Conservation (phyloP, 2,888 invertebrate species). For the Timema podura region DNA sequence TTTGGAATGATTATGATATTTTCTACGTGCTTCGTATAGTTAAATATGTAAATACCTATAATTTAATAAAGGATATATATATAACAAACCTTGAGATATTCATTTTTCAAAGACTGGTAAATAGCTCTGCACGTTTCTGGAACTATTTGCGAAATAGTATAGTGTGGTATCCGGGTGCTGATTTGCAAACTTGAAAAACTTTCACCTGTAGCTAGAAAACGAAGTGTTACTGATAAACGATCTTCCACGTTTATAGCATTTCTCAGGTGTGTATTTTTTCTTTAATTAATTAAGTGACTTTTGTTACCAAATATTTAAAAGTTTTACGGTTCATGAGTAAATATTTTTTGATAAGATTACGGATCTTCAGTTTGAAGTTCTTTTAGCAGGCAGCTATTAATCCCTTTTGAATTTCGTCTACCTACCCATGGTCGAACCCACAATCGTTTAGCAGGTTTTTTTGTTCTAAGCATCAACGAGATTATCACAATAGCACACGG, state of each 20-base stretch:
- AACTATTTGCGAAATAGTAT: conserved; percentile 8
- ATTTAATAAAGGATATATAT: not conserved
- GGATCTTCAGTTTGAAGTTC: not conserved
- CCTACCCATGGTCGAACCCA: not conserved
- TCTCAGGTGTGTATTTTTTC: no score
- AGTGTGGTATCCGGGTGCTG: not conserved
- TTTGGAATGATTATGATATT: no score
- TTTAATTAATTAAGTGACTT: no score
- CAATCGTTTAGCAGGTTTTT: not conserved
- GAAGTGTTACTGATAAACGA: not conserved
- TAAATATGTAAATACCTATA: no score
- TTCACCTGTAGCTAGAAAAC: conserved; percentile 1
- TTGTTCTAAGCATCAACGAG: no score
- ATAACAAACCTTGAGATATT: conserved; percentile 1
- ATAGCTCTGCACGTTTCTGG: conserved; percentile 11
- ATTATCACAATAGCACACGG: not conserved
- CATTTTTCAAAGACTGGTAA: conserved; percentile 5
- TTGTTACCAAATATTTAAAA: no score
- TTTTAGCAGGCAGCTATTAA: no score
- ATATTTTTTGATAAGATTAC: not conserved
- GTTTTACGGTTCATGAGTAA: no score
- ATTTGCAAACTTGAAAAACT: conserved; percentile 11
- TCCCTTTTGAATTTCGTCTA: not conserved
- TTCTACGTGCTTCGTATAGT: no score
- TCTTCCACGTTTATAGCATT: not conserved